Conservation (phyloP, 2,797 vertebrate species). For the Vireo griseus region DNA sequence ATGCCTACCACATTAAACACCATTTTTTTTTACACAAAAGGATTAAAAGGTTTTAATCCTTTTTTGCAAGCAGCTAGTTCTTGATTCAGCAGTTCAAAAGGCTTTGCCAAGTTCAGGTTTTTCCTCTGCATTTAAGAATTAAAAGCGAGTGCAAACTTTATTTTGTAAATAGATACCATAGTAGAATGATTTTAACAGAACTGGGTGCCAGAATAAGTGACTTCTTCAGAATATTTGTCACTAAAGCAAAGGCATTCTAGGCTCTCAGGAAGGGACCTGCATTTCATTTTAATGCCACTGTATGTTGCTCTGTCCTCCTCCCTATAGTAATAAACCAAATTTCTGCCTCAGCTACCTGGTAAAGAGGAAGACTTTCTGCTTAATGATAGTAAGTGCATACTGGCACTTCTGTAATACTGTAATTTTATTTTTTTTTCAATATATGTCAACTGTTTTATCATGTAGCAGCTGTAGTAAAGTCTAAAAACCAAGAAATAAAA, state of each 20-base stretch:
- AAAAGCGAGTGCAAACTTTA: slow-evolving; percentile 19
- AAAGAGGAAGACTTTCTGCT: not conserved
- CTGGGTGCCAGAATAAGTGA: not conserved
- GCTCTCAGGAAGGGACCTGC: not conserved
- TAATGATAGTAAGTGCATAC: not conserved
- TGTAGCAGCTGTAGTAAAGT: not conserved
- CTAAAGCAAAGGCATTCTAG: not conserved
- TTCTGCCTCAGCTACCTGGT: not conserved
- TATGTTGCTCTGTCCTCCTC: not conserved
- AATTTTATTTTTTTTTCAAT: not conserved
- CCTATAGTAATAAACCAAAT: not conserved
- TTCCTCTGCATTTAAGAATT: slow-evolving; percentile 40
- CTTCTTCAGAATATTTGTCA: slow-evolving; percentile 9
- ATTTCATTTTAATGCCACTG: slow-evolving; percentile 28
- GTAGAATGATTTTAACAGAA: slow-evolving; percentile 15
- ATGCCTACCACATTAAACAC: slow-evolving; percentile 63
- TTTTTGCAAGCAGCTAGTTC: slow-evolving; percentile 47
- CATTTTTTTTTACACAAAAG: slow-evolving; percentile 24
- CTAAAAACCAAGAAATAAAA: slow-evolving; percentile 4
- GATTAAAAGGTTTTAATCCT: slow-evolving; percentile 68
- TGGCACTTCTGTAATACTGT: not conserved
- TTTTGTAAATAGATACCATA: slow-evolving; percentile 50
- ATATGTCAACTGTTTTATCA: slow-evolving; percentile 2
- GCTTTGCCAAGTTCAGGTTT: slow-evolving; percentile 38
- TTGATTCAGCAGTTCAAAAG: slow-evolving; percentile 59